Conservation (phyloP, 2,888 invertebrate species). For the Xestia ashworthii region DNA sequence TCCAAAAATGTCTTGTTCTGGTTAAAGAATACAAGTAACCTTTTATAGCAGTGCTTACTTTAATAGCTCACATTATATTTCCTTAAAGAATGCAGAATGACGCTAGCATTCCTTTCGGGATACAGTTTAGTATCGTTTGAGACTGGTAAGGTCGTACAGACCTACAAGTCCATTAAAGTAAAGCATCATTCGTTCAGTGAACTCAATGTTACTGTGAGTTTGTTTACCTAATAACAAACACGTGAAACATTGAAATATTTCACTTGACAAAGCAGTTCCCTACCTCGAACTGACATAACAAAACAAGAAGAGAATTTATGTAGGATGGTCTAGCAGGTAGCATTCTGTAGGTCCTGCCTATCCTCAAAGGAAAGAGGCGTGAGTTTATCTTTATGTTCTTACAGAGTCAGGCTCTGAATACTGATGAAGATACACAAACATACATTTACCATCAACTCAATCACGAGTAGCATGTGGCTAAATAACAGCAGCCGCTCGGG, state of each 20-base stretch:
- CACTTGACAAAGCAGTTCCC: neutral
- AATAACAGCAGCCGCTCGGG: neutral
- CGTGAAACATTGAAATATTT: neutral
- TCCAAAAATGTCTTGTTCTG: conserved; percentile 28
- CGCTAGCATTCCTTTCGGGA: conserved; percentile 8
- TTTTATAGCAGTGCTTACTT: conserved; percentile 20
- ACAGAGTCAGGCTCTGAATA: neutral
- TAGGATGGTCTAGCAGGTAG: neutral
- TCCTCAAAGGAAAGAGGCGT: neutral
- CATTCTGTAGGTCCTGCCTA: neutral
- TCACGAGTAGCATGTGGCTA: neutral
- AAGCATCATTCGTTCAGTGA: conserved; percentile 13
- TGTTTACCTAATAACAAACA: neutral
- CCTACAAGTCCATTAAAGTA: neutral
- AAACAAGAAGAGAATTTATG: neutral
- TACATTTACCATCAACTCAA: neutral
- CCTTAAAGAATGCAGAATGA: conserved; percentile 19
- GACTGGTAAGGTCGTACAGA: neutral
- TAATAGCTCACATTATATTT: conserved; percentile 6
- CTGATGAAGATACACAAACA: neutral
- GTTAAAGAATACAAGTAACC: conserved; percentile 30
- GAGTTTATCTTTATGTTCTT: neutral
- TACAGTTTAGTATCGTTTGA: neutral
- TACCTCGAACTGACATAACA: neutral
- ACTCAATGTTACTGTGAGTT: neutral